Evolutionary conservation across 2,888 invertebrate species (phyloP), one percentile per base, ranked within the genome.

Genomic region (Phasia obesa): DNA sequence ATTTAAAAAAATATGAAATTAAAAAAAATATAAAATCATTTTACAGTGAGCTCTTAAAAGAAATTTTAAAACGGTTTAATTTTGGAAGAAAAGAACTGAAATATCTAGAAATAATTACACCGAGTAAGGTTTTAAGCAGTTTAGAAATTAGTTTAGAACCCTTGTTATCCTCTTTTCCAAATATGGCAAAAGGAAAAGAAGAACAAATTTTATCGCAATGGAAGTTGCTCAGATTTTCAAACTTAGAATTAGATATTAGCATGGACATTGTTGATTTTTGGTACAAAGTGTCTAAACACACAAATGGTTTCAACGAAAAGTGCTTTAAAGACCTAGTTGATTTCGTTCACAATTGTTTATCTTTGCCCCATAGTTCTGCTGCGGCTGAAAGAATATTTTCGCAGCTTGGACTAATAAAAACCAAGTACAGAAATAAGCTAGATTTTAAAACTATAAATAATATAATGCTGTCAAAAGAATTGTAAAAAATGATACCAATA

Each of bases 41-140:
- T 81, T 76, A 76, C 44, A 55, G 74, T 15, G 62, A 80, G 47
- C 62, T 80, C 23, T 67, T 80, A 42, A 67, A 60, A 4, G 59
- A 81, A 70, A 57, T 81, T 21, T 38, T 25, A 49, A 27, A 62
- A 35, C 38, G 74, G 11, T 74, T 80, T 25, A 67, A 74, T 25
- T 80, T 80, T 38, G 27, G 27, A 27, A 31, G 69, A 70, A 42
- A 44, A 19, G 70, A 69, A 47, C 19, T 71, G 44, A 75, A 75
- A 75, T 44, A 64, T 51, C 57, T 81, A 7, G 17, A 23, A 2
- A 69, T 49, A 21, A 64, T 70, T 57, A 81, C 69, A 38, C 70
- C 81, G 11, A 64, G 11, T 13, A n/a, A 38, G 62, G 65, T 79
- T 42, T 27, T 79, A 47, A 64, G 44, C n/a, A 53, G 57, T 55